A percentile compares a stretch with the other conserved stretches of the same genome.
These are phyloP conservation scores for Platerodrilus igneus DNA, from an alignment of 2,888 invertebrate genomes.

Conservation along the genomic window DNA sequence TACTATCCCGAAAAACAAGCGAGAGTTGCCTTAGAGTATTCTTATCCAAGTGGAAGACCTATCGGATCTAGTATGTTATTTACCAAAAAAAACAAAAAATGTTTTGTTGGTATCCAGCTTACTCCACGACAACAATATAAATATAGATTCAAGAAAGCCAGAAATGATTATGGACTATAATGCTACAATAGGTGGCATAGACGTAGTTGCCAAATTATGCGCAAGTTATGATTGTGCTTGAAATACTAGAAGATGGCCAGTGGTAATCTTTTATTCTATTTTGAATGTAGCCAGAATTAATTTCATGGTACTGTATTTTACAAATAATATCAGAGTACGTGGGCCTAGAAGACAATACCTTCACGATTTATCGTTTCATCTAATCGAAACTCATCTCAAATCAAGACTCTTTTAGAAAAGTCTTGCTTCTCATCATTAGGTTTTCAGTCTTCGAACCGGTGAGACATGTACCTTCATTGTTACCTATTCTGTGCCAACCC, in stretches of 20 bases:
- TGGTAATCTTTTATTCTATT: conserved; percentile 23
- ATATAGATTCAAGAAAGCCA: conserved; percentile 25
- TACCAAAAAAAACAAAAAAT: conserved; percentile 33
- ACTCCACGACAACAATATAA: conserved; percentile 33
- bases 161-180: conserved; percentile 21
- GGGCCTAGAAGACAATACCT: too few species aligned
- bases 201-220: conserved; percentile 23
- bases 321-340: too few species aligned
- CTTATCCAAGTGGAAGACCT: conserved; percentile 7
- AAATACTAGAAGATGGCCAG: conserved; percentile 21
- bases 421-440: too few species aligned
- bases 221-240: conserved; percentile 20
- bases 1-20: too few species aligned
- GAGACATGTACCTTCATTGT: too few species aligned
- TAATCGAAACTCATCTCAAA: too few species aligned
- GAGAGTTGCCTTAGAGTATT: conserved; percentile 6
- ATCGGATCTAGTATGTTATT: conserved; percentile 23
- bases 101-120: conserved; percentile 33
- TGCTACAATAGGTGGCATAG: conserved; percentile 23
- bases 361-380: too few species aligned
- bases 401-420: too few species aligned
- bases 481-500: too few species aligned
- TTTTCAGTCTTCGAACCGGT: too few species aligned
- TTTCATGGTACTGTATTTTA: too few species aligned
- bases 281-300: conserved; percentile 22